Percentiles rank a stretch among this genome's conserved stretches.
phyloP scores from a whole-genome alignment of 2,888 invertebrate genomes.

The Meteorus cinctellus region DNA sequence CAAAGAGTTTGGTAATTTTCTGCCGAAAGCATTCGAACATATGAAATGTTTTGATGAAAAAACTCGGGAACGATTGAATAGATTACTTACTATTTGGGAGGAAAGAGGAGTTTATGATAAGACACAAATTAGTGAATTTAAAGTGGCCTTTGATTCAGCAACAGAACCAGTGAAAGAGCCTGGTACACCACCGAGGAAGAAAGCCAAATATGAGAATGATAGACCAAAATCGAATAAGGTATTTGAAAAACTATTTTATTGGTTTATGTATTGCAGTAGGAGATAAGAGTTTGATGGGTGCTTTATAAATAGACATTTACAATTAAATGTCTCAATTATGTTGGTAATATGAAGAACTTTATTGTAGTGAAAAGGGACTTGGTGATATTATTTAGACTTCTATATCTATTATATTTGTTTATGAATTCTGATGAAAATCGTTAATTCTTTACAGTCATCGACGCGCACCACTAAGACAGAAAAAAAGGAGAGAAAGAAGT shows the following conservation, averaged over 20 bases:
- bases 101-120: constrained; percentile 92
- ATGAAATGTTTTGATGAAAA: constrained; percentile 88
- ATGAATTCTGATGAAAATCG: neutral
- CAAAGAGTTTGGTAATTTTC: constrained; percentile 86
- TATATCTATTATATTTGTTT: too few relatives aligned
- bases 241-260: neutral
- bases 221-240: constrained; percentile 43
- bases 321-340: too few relatives aligned
- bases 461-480: constrained; percentile 56
- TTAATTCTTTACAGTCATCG: constrained; percentile 14
- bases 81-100: constrained; percentile 93
- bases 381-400: too few relatives aligned
- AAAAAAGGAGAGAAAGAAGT: constrained; percentile 75
- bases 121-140: constrained; percentile 86
- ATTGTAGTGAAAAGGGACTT: too few relatives aligned
- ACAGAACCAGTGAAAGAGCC: constrained; percentile 60
- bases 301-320: too few relatives aligned
- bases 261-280: neutral
- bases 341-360: too few relatives aligned
- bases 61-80: constrained; percentile 84
- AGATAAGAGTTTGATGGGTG: too few relatives aligned
- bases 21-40: constrained; percentile 89
- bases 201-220: constrained; percentile 70
- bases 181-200: constrained; percentile 73
- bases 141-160: constrained; percentile 75